Percentiles rank a stretch among this genome's conserved stretches.
Conservation (phyloP, 2,888 invertebrate genomes). For the Torymus tubicola region DNA sequence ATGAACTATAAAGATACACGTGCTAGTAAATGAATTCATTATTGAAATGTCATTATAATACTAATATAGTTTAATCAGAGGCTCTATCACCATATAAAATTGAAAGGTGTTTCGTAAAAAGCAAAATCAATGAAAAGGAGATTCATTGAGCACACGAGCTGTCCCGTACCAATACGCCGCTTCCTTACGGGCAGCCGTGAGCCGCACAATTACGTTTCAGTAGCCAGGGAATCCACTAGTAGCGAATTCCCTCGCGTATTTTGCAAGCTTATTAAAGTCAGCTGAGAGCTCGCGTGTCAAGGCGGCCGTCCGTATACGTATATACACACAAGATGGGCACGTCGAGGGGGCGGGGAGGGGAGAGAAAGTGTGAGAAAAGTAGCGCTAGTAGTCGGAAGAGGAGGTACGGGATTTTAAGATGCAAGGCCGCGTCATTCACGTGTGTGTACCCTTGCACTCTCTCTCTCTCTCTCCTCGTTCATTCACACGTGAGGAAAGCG, state of each 20-base stretch:
- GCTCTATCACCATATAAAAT: no score
- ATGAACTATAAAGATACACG: no score
- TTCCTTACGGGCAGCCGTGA: no score
- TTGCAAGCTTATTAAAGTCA: slow-evolving; percentile 46
- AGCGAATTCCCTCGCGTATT: slow-evolving; percentile 29
- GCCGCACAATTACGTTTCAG: not conserved
- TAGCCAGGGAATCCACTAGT: not conserved
- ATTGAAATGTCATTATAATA: no score
- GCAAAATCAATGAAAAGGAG: no score
- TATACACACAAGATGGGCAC: not conserved
- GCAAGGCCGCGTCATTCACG: slow-evolving; percentile 63
- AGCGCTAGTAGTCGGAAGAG: not conserved
- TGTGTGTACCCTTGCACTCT: not conserved
- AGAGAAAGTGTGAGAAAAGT: slow-evolving; percentile 5
- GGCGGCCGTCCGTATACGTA: not conserved
- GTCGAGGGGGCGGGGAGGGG: not conserved
- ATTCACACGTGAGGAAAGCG: slow-evolving; percentile 67
- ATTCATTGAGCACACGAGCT: no score
- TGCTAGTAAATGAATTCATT: no score
- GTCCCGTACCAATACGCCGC: no score
- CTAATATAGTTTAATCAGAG: no score
- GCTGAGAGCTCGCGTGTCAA: slow-evolving; percentile 61
- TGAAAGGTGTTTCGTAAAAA: no score
- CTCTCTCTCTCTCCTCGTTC: slow-evolving; percentile 57
- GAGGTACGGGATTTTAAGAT: slow-evolving; percentile 63